Percentiles rank a stretch among this genome's conserved stretches.
Evolutionary conservation across 1,140 invertebrate genomes (phyloP).

Genomic region (Melanaphis sacchari): DNA sequence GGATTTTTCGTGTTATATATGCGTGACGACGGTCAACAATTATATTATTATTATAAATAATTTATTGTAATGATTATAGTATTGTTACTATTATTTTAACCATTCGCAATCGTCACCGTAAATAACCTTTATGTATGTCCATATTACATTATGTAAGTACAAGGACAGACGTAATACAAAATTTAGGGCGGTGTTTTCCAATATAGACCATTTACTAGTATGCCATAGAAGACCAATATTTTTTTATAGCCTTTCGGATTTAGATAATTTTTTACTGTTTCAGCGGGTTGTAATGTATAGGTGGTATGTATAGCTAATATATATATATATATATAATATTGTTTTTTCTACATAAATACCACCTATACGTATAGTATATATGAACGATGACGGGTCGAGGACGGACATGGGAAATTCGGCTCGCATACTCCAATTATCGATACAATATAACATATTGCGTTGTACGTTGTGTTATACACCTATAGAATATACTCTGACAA

Average conservation of each 20-base stretch:
- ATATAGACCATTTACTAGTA: not conserved
- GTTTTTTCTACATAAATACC: not conserved
- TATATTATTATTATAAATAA: not conserved
- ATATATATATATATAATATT: not conserved
- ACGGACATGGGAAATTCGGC: slow-evolving; percentile 37
- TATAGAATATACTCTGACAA: not conserved
- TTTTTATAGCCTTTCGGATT: not conserved
- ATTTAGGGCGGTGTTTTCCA: not conserved
- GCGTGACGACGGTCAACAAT: not conserved
- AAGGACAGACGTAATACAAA: too few relatives aligned
- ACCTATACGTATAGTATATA: too few relatives aligned
- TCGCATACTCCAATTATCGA: slow-evolving; percentile 14
- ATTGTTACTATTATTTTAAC: not conserved
- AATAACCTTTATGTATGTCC: not conserved
- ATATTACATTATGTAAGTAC: too few relatives aligned
- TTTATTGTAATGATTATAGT: not conserved
- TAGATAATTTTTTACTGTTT: not conserved
- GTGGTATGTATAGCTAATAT: too few relatives aligned
- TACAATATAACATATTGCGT: not conserved
- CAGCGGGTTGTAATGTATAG: too few relatives aligned
- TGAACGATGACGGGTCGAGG: not conserved
- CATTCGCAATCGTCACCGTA: not conserved
- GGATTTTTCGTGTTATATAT: not conserved
- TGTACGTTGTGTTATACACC: not conserved
- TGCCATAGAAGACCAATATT: not conserved